A percentile compares a stretch with the other conserved stretches of the same genome.
phyloP scores from a whole-genome alignment of 2,113 vertebrate genomes.

The Ornithorhynchus anatinus region DNA sequence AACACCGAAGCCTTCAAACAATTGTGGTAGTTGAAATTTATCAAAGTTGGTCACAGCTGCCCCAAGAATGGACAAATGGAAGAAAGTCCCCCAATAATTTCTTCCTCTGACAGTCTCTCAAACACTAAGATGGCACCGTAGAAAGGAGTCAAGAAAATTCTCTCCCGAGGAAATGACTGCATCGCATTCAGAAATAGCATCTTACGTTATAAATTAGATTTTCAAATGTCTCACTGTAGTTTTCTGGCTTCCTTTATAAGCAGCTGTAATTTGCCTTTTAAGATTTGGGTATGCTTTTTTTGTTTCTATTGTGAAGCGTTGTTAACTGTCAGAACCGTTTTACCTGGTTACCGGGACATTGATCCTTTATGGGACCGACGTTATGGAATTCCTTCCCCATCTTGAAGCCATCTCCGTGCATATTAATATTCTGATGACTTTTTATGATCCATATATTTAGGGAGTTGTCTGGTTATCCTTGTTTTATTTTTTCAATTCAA shows the following conservation, averaged over 20 bases:
- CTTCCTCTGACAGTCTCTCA: no score
- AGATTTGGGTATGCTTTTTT: not conserved
- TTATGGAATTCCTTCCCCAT: not conserved
- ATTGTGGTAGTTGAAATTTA: not conserved
- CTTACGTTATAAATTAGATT: not conserved
- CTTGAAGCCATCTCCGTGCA: not conserved
- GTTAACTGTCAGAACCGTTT: not conserved
- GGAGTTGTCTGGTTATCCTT: constrained; percentile 3
- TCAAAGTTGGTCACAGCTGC: not conserved
- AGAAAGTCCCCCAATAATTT: no score
- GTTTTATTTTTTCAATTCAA: constrained; percentile 10
- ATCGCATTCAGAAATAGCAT: no score
- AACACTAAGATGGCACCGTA: no score
- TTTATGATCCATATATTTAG: not conserved
- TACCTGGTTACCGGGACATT: not conserved
- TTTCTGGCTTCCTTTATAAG: not conserved
- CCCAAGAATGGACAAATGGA: no score
- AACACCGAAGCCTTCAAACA: not conserved
- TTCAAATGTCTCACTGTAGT: not conserved
- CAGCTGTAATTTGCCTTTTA: not conserved
- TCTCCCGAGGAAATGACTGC: no score
- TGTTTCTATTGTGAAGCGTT: not conserved
- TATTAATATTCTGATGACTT: not conserved
- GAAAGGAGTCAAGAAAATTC: no score
- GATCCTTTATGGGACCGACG: not conserved